Base-by-base conservation (phyloP, 1,140 invertebrate genomes). In the Helicorthomorpha holstii region DNA sequence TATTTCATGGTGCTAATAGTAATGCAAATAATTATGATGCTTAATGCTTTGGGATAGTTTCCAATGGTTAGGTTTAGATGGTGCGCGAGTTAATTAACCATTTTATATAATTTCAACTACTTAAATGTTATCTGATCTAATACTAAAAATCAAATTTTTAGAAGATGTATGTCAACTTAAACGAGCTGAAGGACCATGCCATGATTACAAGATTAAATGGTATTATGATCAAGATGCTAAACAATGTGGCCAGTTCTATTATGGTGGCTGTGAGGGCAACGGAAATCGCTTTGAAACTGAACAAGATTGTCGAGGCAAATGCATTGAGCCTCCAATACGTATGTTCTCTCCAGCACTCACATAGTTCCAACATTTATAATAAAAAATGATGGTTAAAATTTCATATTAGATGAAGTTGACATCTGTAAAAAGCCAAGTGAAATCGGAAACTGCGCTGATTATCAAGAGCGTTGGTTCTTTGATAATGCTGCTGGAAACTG, bases 201-300 rank as follows among this genome's bases (percentile, higher is more conserved):
- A 75, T 44, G 80, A 2, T 64, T 65, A 46, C 12, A 29, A 61
- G 10, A 42, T 44, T 1, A 38, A 59, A 4, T 73, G 67, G 64
- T 70, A 63, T 58, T 73, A 66, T 55, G 65, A 73, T 56, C 51
- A 59, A 10, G 56, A 48, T 23, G 52, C 61, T 24, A 64, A 67
- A 21, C 76, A 82, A 51, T 98, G 93, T 76, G 75, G 83, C 72
- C 86, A 88, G 44, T 98, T 98, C 75, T 91, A 91, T 76, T 96
- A 88, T 73, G 81, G 80, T 53, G 91, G 91, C 56, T 93, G 88
- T 71, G 80, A 79, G 58, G 90, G 87, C 55, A 96, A 93, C 72
- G 75, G 72, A 61, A 94, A 94, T 73, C 82, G 81, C 63, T 96
- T 89, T 75, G 73, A 75, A 42, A 77, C 75, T 63, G 75, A 79